A percentile compares a stretch with the other conserved stretches of the same genome.
These are phyloP conservation scores for Erpornis zantholeuca DNA, from an alignment of 2,113 vertebrate species.

Conservation along the genomic window DNA sequence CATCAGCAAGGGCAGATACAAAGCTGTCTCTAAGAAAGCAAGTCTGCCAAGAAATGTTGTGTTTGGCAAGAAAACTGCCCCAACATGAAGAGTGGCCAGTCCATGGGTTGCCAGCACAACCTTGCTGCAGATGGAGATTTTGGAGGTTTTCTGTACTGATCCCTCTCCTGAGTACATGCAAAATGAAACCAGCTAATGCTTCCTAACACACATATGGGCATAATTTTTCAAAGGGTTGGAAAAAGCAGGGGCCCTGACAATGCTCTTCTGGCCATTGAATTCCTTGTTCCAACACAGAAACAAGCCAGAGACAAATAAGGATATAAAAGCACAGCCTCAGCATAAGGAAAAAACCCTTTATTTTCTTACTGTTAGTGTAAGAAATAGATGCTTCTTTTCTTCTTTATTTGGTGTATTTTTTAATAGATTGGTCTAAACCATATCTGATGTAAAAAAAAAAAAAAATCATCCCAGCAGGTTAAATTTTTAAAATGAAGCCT, in stretches of 20 bases:
- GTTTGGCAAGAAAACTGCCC: constrained; percentile 9
- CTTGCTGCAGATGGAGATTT: constrained; percentile 9
- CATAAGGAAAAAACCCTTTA: not conserved
- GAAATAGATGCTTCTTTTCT: not conserved
- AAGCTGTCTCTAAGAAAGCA: not conserved
- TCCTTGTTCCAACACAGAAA: not conserved
- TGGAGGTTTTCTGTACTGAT: not conserved
- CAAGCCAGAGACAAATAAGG: not conserved
- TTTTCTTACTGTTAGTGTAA: not conserved
- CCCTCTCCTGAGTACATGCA: not conserved
- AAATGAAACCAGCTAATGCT: not conserved
- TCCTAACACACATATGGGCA: not conserved
- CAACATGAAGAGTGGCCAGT: not conserved
- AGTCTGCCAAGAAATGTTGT: not conserved
- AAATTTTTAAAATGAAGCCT: not conserved
- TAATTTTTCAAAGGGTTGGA: not conserved
- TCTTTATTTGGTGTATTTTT: not conserved
- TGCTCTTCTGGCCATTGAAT: not conserved
- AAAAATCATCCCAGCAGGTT: not conserved
- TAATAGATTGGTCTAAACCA: not conserved
- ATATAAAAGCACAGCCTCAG: not conserved
- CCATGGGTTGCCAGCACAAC: not conserved
- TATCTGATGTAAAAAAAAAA: not conserved
- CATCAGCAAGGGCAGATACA: not conserved
- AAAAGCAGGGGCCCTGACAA: not conserved